Percentiles rank a stretch among this genome's conserved stretches.
These are phyloP conservation scores for Brachionus plicatilis DNA, from an alignment of 1,140 invertebrate genomes.

Conservation along the genomic window DNA sequence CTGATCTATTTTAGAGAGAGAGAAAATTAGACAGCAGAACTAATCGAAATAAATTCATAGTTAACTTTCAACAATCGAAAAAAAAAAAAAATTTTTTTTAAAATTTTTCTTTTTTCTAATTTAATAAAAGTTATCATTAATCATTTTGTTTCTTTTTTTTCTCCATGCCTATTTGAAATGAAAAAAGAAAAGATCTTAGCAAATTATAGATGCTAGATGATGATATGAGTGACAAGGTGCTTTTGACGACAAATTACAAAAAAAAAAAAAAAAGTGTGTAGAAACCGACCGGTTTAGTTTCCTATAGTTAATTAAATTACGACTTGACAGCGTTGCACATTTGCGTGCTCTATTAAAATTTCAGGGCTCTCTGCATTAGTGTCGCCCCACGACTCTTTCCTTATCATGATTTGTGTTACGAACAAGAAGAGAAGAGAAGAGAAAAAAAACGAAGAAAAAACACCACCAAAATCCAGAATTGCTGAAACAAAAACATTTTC, in stretches of 20 bases:
- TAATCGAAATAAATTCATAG: constrained; percentile 18
- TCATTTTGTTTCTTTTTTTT: neutral
- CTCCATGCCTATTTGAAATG: neutral
- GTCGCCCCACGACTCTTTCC: neutral
- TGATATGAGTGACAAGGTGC: neutral
- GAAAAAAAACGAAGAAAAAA: neutral
- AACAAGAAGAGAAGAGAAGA: neutral
- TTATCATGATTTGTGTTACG: neutral
- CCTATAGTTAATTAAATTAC: constrained; percentile 1
- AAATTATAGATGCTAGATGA: neutral
- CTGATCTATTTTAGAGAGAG: neutral
- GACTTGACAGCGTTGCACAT: neutral
- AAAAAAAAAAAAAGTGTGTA: neutral
- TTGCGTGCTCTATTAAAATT: neutral
- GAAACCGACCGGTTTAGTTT: neutral
- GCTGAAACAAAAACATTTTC: neutral
- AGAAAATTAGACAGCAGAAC: constrained; percentile 12
- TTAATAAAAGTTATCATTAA: constrained; percentile 19
- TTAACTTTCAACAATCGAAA: neutral
- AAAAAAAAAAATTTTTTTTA: neutral
- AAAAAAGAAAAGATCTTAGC: neutral
- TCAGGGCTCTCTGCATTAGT: too few species aligned
- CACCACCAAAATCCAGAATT: neutral
- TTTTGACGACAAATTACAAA: neutral
- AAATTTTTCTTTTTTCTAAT: neutral